Percentiles rank a stretch among this genome's conserved stretches.
Conservation (phyloP, 53 echinoderm and acorn worm genomes). For the Paracentrotus lividus region DNA sequence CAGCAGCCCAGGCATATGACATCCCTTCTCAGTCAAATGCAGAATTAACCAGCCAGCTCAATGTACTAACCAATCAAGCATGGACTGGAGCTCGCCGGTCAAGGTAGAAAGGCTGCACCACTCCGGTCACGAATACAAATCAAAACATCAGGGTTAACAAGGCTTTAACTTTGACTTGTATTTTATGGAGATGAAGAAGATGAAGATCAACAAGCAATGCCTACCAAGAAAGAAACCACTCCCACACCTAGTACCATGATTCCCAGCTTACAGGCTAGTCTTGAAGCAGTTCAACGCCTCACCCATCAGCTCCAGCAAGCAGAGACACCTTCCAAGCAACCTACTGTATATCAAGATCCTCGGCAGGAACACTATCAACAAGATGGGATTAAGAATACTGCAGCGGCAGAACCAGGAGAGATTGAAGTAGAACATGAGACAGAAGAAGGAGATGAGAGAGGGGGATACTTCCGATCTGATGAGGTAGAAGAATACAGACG, state of each 20-base stretch:
- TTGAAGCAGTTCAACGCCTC: slow-evolving; percentile 84
- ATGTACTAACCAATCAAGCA: slow-evolving; percentile 82
- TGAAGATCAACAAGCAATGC: slow-evolving; percentile 73
- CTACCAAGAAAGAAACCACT: slow-evolving; percentile 50
- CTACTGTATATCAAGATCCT: slow-evolving; percentile 58
- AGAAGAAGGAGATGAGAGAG: slow-evolving; percentile 68
- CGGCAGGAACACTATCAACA: slow-evolving; percentile 56
- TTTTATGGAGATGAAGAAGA: slow-evolving; percentile 97
- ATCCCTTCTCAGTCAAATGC: slow-evolving; percentile 83
- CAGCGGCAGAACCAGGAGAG: slow-evolving; percentile 77
- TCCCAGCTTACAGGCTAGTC: slow-evolving; percentile 77
- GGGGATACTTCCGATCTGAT: slow-evolving; percentile 74
- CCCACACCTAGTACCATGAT: slow-evolving; percentile 55
- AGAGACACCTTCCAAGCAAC: slow-evolving; percentile 76
- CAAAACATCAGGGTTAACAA: slow-evolving; percentile 71
- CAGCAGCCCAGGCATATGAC: slow-evolving; percentile 76
- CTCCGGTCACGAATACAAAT: slow-evolving; percentile 41
- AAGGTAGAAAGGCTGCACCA: slow-evolving; percentile 54
- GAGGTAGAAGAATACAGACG: slow-evolving; percentile 70
- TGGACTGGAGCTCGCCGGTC: slow-evolving; percentile 41
- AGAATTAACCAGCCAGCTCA: slow-evolving; percentile 88
- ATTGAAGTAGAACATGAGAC: slow-evolving; percentile 40
- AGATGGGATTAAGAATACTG: not conserved
- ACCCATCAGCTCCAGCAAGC: slow-evolving; percentile 87
- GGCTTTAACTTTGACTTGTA: too few species aligned